These are phyloP conservation scores for Promerops cafer DNA, from an alignment of 2,113 vertebrate genomes.

Conservation along the genomic window DNA sequence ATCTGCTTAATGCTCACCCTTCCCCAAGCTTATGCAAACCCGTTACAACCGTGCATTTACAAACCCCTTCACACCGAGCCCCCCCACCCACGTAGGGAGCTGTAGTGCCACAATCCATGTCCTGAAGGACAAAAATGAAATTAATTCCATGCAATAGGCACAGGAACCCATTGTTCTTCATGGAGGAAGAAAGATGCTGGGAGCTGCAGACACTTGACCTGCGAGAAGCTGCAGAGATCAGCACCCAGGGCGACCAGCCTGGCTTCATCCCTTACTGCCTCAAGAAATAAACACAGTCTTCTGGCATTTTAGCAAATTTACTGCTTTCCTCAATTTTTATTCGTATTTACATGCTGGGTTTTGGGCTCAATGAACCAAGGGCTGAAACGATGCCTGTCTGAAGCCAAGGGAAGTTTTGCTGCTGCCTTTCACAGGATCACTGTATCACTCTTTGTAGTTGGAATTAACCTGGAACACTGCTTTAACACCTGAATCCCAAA, in stretches of 20 bases:
- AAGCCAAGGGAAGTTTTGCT: neutral
- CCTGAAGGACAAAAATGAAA: neutral
- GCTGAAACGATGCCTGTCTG: neutral
- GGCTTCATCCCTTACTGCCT: neutral
- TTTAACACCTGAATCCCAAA: neutral
- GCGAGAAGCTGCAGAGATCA: neutral
- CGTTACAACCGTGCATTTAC: neutral
- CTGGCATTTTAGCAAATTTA: neutral
- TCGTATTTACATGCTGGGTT: neutral
- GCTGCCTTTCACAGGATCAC: neutral
- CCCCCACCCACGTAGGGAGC: neutral
- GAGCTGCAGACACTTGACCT: neutral
- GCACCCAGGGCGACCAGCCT: accelerated
- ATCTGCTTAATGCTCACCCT: neutral
- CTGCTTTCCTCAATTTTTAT: neutral
- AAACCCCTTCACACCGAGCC: neutral
- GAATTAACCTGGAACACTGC: neutral
- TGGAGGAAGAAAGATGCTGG: neutral
- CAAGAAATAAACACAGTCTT: neutral
- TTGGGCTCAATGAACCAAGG: neutral
- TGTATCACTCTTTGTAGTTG: neutral
- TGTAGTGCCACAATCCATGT: neutral
- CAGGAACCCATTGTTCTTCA: accelerated
- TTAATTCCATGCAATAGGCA: neutral
- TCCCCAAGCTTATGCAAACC: neutral